Conservation (phyloP, 2,113 vertebrate species). For the Bostrychus sinensis region DNA sequence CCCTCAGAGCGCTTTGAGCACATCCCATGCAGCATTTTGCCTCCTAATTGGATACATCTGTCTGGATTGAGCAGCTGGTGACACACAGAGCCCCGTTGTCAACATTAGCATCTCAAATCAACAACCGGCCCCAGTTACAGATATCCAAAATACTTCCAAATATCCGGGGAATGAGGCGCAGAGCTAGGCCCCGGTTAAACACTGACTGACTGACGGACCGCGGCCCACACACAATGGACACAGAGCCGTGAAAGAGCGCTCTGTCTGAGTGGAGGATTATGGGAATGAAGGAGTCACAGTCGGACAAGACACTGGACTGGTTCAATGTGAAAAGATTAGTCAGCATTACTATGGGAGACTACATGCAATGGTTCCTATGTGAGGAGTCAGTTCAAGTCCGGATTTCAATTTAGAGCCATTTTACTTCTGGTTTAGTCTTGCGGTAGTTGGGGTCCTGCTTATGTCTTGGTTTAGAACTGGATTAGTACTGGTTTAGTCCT, state of each 20-base stretch:
- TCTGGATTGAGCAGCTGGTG: slow-evolving; percentile 42
- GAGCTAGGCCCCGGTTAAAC: slow-evolving; percentile 58
- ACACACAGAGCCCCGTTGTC: slow-evolving; percentile 63
- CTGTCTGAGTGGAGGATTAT: slow-evolving; percentile 56
- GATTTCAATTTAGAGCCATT: no score
- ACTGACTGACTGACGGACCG: slow-evolving; percentile 46
- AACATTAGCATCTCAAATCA: slow-evolving; percentile 51
- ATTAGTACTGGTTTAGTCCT: no score
- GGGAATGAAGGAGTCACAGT: slow-evolving; percentile 51
- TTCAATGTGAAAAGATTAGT: slow-evolving; percentile 9
- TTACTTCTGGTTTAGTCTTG: no score
- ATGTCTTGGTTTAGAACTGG: no score
- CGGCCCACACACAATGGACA: slow-evolving; percentile 72
- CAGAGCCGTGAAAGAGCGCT: slow-evolving; percentile 49
- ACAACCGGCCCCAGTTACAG: slow-evolving; percentile 69
- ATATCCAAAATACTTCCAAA: slow-evolving; percentile 42
- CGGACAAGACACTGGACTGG: slow-evolving; percentile 17
- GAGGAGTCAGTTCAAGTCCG: no score
- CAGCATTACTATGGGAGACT: not conserved
- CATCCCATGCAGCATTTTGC: slow-evolving; percentile 41
- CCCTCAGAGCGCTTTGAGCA: slow-evolving; percentile 16
- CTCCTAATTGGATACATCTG: slow-evolving; percentile 61
- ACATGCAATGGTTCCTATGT: not conserved
- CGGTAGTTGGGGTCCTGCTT: no score
- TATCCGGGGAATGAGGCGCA: slow-evolving; percentile 70